Percentiles rank a stretch among this genome's conserved stretches.
These are phyloP conservation scores for Meiosimyza platycephala DNA, from an alignment of 2,888 invertebrate genomes.

Conservation along the genomic window DNA sequence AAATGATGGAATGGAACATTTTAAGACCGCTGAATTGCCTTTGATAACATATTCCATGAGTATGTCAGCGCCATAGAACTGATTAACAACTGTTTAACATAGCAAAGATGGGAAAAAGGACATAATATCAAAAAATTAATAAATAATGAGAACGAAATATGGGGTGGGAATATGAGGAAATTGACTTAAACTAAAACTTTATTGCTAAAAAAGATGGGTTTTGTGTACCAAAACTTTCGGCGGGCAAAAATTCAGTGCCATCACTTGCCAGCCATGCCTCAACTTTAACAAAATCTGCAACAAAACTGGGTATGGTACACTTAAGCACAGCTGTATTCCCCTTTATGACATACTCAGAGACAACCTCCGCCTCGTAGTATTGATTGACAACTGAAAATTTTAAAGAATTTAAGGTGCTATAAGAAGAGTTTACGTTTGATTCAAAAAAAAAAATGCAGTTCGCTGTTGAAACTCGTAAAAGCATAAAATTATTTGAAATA, in stretches of 20 bases:
- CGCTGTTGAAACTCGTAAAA: neutral
- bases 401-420: neutral
- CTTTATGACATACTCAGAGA: slow-evolving; percentile 89
- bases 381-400: slow-evolving; percentile 81
- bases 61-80: slow-evolving; percentile 79
- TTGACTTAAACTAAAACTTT: neutral
- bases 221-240: slow-evolving; percentile 78
- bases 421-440: neutral
- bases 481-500: neutral
- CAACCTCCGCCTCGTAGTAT: slow-evolving; percentile 88
- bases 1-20: slow-evolving; percentile 81
- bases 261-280: slow-evolving; percentile 81
- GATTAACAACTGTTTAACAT: slow-evolving; percentile 74
- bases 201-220: neutral
- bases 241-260: slow-evolving; percentile 77
- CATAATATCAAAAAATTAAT: slow-evolving; percentile 5
- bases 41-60: slow-evolving; percentile 80
- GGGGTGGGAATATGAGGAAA: neutral
- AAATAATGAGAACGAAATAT: neutral
- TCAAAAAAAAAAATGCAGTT: no score
- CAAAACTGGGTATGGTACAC: slow-evolving; percentile 91
- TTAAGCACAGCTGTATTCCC: slow-evolving; percentile 89
- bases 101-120: neutral
- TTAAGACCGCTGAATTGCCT: slow-evolving; percentile 78
- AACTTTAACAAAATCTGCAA: slow-evolving; percentile 90